Evolutionary conservation across 2,888 invertebrate species (phyloP), one percentile per base, ranked within the genome.

Genomic region (Monoplex corrugatus): DNA sequence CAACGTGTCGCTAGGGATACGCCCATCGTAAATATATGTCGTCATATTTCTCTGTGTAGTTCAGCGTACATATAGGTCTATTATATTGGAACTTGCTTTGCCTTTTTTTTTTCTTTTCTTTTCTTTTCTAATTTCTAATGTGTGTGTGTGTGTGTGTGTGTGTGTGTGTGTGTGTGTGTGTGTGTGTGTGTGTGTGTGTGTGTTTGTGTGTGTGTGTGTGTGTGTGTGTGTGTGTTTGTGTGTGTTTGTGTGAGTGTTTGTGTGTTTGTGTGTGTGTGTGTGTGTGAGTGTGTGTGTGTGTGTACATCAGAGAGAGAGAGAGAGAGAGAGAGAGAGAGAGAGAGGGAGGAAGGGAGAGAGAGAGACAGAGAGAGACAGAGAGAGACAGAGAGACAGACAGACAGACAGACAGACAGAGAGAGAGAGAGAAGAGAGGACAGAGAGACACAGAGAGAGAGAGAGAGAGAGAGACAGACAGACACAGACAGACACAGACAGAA

Each of bases 201-300:
- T 75, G 75, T 75, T 13, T 75, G 75, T 38, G 75, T 75, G 68
- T 75, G 35, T 75, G 75, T 75, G 35, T 35, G 35, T 75, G 35
- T 75, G 75, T 75, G 75, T 16, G 38, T 28, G 68, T 28, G 68
- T 13, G 50, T 50, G 13, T n/a, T n/a, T n/a, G n/a, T n/a, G n/a
- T n/a, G n/a, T n/a, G n/a, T n/a, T n/a, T n/a, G n/a, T n/a, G n/a
- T n/a, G n/a, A n/a, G n/a, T n/a, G n/a, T 28, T 0, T 32, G 13
- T 16, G 16, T 75, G 75, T 75, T 13, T 75, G 75, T 38, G 75
- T 75, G 68, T 75, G 35, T 75, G 75, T 75, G 35, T 35, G 35
- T 75, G 35, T 75, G 38, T 75, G 75, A 2, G 38, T 28, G 68
- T 28, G 68, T 13, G 50, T 50, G 13, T n/a, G n/a, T n/a, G n/a